Conservation (phyloP, 2,888 invertebrate species). For the Trachelus troglodyta region DNA sequence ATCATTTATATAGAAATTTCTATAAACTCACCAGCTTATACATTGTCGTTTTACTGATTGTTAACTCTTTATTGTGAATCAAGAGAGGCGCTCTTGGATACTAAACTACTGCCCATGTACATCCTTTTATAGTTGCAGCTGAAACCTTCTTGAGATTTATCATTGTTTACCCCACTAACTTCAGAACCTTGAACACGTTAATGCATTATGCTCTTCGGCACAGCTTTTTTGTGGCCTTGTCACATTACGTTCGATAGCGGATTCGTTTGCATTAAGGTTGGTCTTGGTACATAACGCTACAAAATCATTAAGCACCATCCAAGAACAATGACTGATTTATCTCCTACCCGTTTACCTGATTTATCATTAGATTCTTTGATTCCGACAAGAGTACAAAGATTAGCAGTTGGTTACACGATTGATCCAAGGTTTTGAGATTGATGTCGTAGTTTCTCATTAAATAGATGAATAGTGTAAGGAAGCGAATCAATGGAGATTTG, state of each 20-base stretch:
- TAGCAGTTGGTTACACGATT: not conserved
- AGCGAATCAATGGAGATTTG: not conserved
- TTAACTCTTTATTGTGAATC: not conserved
- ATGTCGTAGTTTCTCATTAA: not conserved
- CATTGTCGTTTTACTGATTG: not conserved
- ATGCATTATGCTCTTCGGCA: not conserved
- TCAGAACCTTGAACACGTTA: not conserved
- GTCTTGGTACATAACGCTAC: not conserved
- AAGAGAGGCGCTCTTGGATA: not conserved
- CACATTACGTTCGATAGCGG: not conserved
- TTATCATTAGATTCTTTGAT: not conserved
- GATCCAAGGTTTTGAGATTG: not conserved
- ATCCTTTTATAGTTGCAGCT: not conserved
- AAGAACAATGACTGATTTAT: not conserved
- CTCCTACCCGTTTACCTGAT: not conserved
- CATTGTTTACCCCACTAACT: not conserved
- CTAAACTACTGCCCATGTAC: not conserved
- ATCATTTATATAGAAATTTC: not conserved
- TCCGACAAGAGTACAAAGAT: not conserved
- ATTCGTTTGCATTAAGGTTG: not conserved
- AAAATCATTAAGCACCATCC: not conserved
- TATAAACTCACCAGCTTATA: not conserved
- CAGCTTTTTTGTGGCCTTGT: not conserved
- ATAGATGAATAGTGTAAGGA: not conserved
- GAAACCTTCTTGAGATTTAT: not conserved